Percentiles rank a stretch among this genome's conserved stretches.
Evolutionary conservation across 1,140 invertebrate species (phyloP).

Genomic region (Orussus abietinus): DNA sequence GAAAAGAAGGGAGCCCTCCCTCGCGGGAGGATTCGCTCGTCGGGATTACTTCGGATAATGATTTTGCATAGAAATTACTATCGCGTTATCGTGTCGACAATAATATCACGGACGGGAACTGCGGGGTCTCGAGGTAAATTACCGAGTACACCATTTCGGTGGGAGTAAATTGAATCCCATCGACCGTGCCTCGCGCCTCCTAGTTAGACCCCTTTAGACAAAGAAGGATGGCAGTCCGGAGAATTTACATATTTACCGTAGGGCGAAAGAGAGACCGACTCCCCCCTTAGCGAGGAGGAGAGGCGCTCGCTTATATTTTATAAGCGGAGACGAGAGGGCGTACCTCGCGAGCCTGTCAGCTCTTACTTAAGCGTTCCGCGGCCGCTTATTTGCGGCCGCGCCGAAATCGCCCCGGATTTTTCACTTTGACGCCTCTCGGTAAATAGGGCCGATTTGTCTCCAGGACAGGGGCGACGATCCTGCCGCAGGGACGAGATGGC

Average conservation of each 20-base stretch:
- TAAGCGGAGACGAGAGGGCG: too few species aligned
- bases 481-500: too few species aligned
- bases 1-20: too few species aligned
- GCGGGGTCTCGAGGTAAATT: slow-evolving; percentile 37
- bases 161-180: slow-evolving; percentile 44
- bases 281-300: too few species aligned
- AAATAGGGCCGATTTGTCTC: too few species aligned
- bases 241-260: slow-evolving; percentile 43
- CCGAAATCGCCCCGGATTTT: too few species aligned
- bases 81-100: slow-evolving; percentile 30
- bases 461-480: too few species aligned
- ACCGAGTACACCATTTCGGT: slow-evolving; percentile 40
- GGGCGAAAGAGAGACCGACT: slow-evolving; percentile 13
- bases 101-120: slow-evolving; percentile 32
- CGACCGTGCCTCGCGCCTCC: slow-evolving; percentile 23
- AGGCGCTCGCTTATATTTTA: too few species aligned
- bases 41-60: slow-evolving; percentile 18
- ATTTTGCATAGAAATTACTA: slow-evolving; percentile 35
- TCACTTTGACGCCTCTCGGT: too few species aligned
- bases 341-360: too few species aligned
- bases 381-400: too few species aligned
- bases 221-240: slow-evolving; percentile 20
- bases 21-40: slow-evolving; percentile 19
- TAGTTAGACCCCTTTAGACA: slow-evolving; percentile 21
- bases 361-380: too few species aligned